phyloP scores from a whole-genome alignment of 1,140 invertebrate species.

The Atta colombica region DNA sequence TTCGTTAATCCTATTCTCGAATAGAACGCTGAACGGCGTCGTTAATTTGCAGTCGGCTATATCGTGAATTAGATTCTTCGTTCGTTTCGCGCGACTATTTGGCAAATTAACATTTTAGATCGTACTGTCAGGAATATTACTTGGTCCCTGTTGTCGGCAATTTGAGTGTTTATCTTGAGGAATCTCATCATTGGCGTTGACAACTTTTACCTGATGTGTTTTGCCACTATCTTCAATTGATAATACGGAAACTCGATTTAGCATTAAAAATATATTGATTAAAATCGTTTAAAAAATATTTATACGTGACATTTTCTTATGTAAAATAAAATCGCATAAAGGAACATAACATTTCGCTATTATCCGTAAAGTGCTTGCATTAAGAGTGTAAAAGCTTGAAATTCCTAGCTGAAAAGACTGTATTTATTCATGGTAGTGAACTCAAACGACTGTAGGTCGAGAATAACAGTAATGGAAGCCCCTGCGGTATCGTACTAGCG shows the following conservation, averaged over 20 bases:
- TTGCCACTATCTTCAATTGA: not conserved
- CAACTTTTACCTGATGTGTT: not conserved
- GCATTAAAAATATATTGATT: not conserved
- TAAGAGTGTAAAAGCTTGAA: slow-evolving; percentile 25
- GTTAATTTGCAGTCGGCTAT: slow-evolving; percentile 54
- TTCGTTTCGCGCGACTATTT: slow-evolving; percentile 45
- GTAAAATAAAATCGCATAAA: not conserved
- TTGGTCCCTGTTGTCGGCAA: slow-evolving; percentile 13
- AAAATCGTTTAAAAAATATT: not conserved
- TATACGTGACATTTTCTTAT: not conserved
- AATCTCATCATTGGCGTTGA: not conserved
- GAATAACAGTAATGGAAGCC: slow-evolving; percentile 38
- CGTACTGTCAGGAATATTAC: slow-evolving; percentile 18
- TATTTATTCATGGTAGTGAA: slow-evolving; percentile 44
- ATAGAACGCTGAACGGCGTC: slow-evolving; percentile 48
- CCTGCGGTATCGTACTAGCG: slow-evolving; percentile 32
- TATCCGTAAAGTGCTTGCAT: slow-evolving; percentile 10
- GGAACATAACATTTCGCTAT: not conserved
- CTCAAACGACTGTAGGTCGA: slow-evolving; percentile 23
- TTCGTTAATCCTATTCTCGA: slow-evolving; percentile 56
- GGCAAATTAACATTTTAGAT: slow-evolving; percentile 48
- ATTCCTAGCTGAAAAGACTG: slow-evolving; percentile 11
- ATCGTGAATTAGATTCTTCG: slow-evolving; percentile 43
- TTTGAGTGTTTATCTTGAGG: slow-evolving; percentile 26
- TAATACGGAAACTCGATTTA: not conserved